Evolutionary conservation across 1,140 invertebrate genomes (phyloP), one percentile per base, ranked within the genome.

Genomic region (Monochamus saltuarius): DNA sequence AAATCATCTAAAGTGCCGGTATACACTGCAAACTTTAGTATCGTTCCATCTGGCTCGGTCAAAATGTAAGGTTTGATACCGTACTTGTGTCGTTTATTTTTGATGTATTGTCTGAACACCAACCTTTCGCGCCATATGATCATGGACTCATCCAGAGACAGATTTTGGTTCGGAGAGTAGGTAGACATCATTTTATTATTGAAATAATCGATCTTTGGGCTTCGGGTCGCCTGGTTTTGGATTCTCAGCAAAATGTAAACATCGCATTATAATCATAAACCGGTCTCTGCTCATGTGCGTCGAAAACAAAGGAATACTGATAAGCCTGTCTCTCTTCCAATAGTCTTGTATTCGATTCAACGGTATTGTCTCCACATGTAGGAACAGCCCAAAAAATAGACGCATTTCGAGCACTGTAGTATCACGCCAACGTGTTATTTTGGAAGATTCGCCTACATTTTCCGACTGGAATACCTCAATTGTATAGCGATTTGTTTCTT

Each of bases 21-120:
- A 37, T 62, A 65, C 4, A 65, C 53, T 7, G 34, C 10, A 49
- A 62, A 22, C 38, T 58, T 62, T 36, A n/a, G n/a, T n/a, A n/a
- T n/a, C n/a, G n/a, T n/a, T n/a, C n/a, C n/a, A n/a, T n/a, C 40
- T 13, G 59, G 62, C 54, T 50, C 39, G 46, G 51, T 64, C 13
- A 64, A 37, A 16, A 64, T 56, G 42, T 64, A 64, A 16, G 56
- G 39, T 42, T 64, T 56, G 19, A 61, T 17, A 29, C 52, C 52
- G 34, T 61, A 61, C 51, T 61, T 61, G 35, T 50, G 58, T 8
- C 43, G 14, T 29, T 64, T 61, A 56, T 60, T 64, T 49, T 47
- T 60, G 38, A 51, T 50, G 37, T 49, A 62, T 40, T 62, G 46
- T 9, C 61, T 36, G 43, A 59, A 59, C n/a, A 17, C 14, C 11